A percentile compares a stretch with the other conserved stretches of the same genome.
phyloP scores from a whole-genome alignment of 2,888 invertebrate genomes.

The Nematopogon swammerdamellus region DNA sequence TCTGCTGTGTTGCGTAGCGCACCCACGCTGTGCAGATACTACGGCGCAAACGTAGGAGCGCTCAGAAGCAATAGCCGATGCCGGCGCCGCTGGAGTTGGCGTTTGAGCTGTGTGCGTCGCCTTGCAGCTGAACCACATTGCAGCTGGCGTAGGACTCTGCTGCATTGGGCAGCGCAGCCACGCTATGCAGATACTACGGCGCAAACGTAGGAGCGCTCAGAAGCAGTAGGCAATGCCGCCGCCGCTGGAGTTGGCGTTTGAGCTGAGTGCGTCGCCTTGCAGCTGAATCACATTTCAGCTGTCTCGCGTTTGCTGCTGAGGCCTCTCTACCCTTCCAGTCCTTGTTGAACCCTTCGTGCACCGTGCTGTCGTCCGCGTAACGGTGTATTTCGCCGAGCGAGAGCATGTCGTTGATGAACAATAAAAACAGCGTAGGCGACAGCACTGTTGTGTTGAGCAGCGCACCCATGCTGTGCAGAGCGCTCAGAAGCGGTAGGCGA shows the following conservation, averaged over 20 bases:
- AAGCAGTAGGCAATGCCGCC: conserved; percentile 62
- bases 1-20: conserved; percentile 19
- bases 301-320: no score
- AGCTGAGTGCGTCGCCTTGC: conserved; percentile 57
- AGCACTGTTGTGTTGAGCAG: no score
- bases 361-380: no score
- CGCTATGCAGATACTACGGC: conserved; percentile 10
- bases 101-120: conserved; percentile 63
- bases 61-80: conserved; percentile 60
- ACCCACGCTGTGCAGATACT: conserved; percentile 15
- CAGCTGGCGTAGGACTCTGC: conserved; percentile 54
- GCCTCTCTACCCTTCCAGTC: no score
- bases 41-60: no score
- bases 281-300: conserved; percentile 69
- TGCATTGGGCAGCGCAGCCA: conserved; percentile 18
- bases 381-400: no score
- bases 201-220: no score
- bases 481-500: no score
- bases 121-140: conserved; percentile 64
- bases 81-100: conserved; percentile 73
- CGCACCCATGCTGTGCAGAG: no score
- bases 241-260: conserved; percentile 72
- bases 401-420: no score
- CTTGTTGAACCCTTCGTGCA: no score
- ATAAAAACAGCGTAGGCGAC: no score